A percentile compares a stretch with the other conserved stretches of the same genome.
phyloP scores from a whole-genome alignment of 2,797 vertebrate genomes.

The Eupleurogrammus muticus region DNA sequence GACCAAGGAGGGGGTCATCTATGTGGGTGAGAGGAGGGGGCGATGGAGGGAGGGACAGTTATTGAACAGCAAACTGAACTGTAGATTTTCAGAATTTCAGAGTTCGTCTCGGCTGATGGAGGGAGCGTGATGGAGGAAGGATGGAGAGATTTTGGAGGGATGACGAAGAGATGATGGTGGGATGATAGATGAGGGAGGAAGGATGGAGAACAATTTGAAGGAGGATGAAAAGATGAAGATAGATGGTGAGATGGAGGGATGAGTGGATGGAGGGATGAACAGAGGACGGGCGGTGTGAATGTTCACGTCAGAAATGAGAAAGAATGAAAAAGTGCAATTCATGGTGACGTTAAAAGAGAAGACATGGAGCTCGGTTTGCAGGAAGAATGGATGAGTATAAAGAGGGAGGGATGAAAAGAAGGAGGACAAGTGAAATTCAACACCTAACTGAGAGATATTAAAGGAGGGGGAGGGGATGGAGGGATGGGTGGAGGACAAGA shows the following conservation, averaged over 20 bases:
- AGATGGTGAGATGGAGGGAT: not conserved
- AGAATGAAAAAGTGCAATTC: not conserved
- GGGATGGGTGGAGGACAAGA: not conserved
- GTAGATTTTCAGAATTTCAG: too few species aligned
- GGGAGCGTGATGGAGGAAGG: too few species aligned
- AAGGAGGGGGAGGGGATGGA: not conserved
- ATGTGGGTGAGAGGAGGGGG: slow-evolving; percentile 84
- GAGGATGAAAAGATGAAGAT: not conserved
- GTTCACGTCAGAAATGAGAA: too few species aligned
- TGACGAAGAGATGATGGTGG: too few species aligned
- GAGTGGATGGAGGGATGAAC: not conserved
- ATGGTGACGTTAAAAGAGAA: not conserved
- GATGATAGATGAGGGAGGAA: too few species aligned
- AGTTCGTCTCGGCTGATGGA: too few species aligned
- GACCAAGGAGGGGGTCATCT: slow-evolving; percentile 97
- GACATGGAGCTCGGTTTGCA: not conserved
- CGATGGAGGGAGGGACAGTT: slow-evolving; percentile 4
- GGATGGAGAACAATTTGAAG: too few species aligned
- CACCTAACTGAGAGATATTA: not conserved
- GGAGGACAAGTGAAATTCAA: not conserved
- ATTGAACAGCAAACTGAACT: too few species aligned
- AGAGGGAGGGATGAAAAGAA: not conserved
- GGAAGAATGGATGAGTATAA: too few species aligned
- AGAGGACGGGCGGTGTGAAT: not conserved
- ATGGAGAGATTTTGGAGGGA: too few species aligned